Evolutionary conservation across 2,888 invertebrate species (phyloP).

Genomic region (Andrena flavipes): DNA sequence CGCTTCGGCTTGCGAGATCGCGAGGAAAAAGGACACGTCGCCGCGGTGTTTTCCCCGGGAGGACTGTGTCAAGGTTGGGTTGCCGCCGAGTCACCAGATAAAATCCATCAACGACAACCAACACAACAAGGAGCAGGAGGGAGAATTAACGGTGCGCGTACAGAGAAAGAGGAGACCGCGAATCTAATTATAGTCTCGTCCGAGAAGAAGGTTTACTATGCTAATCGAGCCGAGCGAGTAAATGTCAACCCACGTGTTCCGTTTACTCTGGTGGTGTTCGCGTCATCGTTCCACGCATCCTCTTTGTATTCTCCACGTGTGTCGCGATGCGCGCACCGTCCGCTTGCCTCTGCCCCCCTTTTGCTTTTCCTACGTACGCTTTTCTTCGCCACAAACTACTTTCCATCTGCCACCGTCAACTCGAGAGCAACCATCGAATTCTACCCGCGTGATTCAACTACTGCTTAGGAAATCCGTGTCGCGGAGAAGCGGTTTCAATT

Average conservation of each 20-base stretch:
- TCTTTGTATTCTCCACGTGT: slow-evolving; percentile 35
- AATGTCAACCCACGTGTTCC: slow-evolving; percentile 79
- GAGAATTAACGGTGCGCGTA: slow-evolving; percentile 35
- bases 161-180: slow-evolving; percentile 55
- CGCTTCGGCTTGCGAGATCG: neutral
- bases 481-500: neutral
- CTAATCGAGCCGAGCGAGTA: slow-evolving; percentile 77
- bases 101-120: slow-evolving; percentile 22
- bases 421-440: no score
- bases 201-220: slow-evolving; percentile 77
- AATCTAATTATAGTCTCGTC: slow-evolving; percentile 79
- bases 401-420: no score
- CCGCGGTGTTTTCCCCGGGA: slow-evolving; percentile 3
- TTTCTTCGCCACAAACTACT: no score
- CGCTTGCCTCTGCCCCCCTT: neutral
- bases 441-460: no score
- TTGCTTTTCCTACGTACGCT: no score
- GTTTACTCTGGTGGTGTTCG: slow-evolving; percentile 66
- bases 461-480: neutral
- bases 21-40: neutral
- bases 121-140: neutral
- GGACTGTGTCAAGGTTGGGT: slow-evolving; percentile 50
- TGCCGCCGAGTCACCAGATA: slow-evolving; percentile 14
- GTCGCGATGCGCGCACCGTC: neutral
- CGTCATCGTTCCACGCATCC: slow-evolving; percentile 52